These are phyloP conservation scores for Reticulitermes lucifugus DNA, from an alignment of 2,888 invertebrate species.

Conservation along the genomic window DNA sequence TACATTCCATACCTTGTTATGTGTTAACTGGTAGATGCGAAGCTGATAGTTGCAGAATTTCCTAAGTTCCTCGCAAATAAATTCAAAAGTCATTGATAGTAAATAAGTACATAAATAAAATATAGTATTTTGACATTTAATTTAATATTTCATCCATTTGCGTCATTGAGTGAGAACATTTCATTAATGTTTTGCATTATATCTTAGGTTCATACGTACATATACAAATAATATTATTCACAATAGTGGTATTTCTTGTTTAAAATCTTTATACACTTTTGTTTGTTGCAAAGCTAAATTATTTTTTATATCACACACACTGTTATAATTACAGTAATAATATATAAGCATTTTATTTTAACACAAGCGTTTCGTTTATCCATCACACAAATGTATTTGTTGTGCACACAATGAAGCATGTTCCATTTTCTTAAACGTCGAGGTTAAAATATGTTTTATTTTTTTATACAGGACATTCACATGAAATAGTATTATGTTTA, in stretches of 20 bases:
- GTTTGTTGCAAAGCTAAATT: slow-evolving; percentile 32
- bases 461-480: neutral
- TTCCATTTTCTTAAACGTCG: neutral
- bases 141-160: slow-evolving; percentile 22
- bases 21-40: neutral
- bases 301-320: slow-evolving; percentile 40
- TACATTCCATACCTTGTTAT: neutral
- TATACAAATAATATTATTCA: slow-evolving; percentile 35
- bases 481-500: neutral
- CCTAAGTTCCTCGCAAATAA: neutral
- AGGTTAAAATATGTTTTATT: neutral
- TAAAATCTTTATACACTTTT: slow-evolving; percentile 40
- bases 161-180: slow-evolving; percentile 27
- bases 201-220: slow-evolving; percentile 30
- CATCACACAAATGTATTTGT: slow-evolving; percentile 26
- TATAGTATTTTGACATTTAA: slow-evolving; percentile 11
- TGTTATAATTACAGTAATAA: slow-evolving; percentile 38
- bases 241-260: slow-evolving; percentile 31
- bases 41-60: neutral
- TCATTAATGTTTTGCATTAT: slow-evolving; percentile 2
- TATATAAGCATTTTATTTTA: slow-evolving; percentile 33
- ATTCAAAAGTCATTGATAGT: neutral
- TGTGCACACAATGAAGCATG: slow-evolving; percentile 4
- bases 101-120: neutral
- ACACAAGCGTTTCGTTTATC: slow-evolving; percentile 34